These are phyloP conservation scores for Onchidella celtica DNA, from an alignment of 2,888 invertebrate species.

Conservation along the genomic window DNA sequence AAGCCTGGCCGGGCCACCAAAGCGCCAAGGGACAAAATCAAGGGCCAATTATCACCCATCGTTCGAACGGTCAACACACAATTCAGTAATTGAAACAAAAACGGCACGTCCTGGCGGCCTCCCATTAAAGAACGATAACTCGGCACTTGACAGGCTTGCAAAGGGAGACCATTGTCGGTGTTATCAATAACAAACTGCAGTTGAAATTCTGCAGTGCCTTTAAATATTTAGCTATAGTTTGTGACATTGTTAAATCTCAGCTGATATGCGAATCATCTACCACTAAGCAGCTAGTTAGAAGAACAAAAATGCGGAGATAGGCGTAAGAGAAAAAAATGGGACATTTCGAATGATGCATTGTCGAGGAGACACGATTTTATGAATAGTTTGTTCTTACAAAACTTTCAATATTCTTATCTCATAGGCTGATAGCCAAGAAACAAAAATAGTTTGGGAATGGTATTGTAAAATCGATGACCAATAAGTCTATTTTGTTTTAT, in stretches of 20 bases:
- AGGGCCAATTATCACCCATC: constrained; percentile 41
- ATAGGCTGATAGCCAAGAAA: no score
- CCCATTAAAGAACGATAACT: constrained; percentile 29
- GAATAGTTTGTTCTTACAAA: no score
- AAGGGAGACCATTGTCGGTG: neutral
- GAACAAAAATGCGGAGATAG: no score
- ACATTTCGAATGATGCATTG: no score
- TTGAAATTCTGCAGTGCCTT: neutral
- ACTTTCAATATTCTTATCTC: no score
- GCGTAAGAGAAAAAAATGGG: no score
- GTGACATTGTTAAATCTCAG: neutral
- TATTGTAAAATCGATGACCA: no score
- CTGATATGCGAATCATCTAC: no score
- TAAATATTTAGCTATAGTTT: neutral
- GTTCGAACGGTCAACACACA: constrained; percentile 13
- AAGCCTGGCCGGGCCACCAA: constrained; percentile 8
- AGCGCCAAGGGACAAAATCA: constrained; percentile 40
- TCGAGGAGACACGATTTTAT: no score
- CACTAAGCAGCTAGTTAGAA: no score
- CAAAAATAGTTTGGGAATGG: no score
- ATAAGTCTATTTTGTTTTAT: no score
- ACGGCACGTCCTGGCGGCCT: constrained; percentile 31
- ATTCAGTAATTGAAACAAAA: constrained; percentile 34
- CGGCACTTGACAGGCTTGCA: neutral
- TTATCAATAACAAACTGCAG: neutral